Evolutionary conservation across 2,888 invertebrate genomes (phyloP), one percentile per base, ranked within the genome.

Genomic region (Apamea crenata): DNA sequence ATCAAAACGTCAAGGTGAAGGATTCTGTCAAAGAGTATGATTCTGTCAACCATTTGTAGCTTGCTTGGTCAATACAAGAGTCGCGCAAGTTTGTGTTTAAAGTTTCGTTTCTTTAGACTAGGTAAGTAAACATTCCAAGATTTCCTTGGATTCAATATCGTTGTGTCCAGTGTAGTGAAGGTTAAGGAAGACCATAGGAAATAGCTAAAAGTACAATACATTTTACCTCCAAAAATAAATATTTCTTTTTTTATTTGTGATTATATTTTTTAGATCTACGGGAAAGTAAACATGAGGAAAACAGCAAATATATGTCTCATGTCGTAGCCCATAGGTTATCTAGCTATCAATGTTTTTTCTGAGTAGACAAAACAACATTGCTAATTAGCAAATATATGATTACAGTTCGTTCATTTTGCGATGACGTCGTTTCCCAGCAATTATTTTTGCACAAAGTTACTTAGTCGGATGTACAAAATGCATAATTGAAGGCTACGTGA

Each of bases 51-150:
- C 16, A n/a, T n/a, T 69, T 32, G 21, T 25, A 12, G n/a, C 18
- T 71, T n/a, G 76, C 47, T 76, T 61, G 78, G 21, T 76, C 78
- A 47, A 78, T 76, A 75, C 29, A 7, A 25, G 18, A 36, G 18
- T 47, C 1, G 21, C 32, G 32, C 16, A 36, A n/a, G 47, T 32
- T 47, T 59, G 59, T 59, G 59, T 59, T 76, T 14, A 4, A 6
- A 59, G 21, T 77, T 77, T 44, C 8, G 44, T 78, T 36, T 78
- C 10, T 0, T 40, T 78, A 59, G 2, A 21, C 10, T 16, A 16
- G 6, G 78, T 76, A 32, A 76, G 59, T 47, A 18, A n/a, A 47
- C 14, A 47, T 36, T 71, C 6, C n/a, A 18, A 12, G 70, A n/a
- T n/a, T 70, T 10, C 25, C 25, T 36, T 36, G 36, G 18, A 70